Evolutionary conservation across 2,113 vertebrate species (phyloP).

Genomic region (Notarius lentiginosus): DNA sequence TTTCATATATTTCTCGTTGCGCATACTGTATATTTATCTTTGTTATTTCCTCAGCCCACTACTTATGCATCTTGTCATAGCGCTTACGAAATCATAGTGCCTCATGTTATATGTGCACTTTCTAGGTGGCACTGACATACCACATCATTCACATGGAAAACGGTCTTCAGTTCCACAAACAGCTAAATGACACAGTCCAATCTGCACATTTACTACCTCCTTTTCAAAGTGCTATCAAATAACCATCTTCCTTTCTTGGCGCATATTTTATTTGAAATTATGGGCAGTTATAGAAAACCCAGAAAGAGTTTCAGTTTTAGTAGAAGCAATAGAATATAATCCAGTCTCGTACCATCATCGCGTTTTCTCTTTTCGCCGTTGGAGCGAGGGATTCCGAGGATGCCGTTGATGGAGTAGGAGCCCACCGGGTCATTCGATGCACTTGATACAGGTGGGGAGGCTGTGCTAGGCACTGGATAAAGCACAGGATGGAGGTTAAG

Average conservation of each 20-base stretch:
- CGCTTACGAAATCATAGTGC: slow-evolving; percentile 26
- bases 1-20: not conserved
- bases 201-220: slow-evolving; percentile 48
- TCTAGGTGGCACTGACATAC: slow-evolving; percentile 42
- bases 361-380: slow-evolving; percentile 99
- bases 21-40: not conserved
- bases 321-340: slow-evolving; percentile 57
- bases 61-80: slow-evolving; percentile 14
- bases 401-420: slow-evolving; percentile 99
- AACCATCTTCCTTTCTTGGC: slow-evolving; percentile 58
- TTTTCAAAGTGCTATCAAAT: slow-evolving; percentile 66
- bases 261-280: slow-evolving; percentile 69
- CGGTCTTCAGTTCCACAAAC: slow-evolving; percentile 39
- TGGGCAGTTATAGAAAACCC: slow-evolving; percentile 53
- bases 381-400: slow-evolving; percentile 98
- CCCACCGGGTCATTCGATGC: slow-evolving; percentile 98
- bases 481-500: slow-evolving; percentile 66
- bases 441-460: slow-evolving; percentile 97
- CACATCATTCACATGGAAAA: slow-evolving; percentile 45
- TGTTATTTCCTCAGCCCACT: slow-evolving; percentile 26
- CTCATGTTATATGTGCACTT: slow-evolving; percentile 28
- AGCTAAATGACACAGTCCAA: slow-evolving; percentile 37
- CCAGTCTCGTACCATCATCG: slow-evolving; percentile 91
- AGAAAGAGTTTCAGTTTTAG: slow-evolving; percentile 6
- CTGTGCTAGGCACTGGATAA: slow-evolving; percentile 92